phyloP scores from a whole-genome alignment of 1,140 invertebrate species.

The Plectrocnemia conspersa region DNA sequence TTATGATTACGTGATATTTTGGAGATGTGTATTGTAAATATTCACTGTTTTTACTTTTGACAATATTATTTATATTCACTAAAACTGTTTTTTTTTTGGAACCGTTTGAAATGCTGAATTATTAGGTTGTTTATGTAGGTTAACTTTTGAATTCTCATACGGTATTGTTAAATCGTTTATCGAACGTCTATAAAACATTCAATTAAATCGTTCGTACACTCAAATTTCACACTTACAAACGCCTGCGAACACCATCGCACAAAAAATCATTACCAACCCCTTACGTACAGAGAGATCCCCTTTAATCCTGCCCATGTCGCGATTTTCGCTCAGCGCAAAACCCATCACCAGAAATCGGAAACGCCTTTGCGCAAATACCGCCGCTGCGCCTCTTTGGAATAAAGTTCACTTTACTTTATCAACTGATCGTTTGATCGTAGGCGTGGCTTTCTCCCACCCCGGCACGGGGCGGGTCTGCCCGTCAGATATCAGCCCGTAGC shows the following conservation, averaged over 20 bases:
- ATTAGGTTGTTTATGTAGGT: too few species aligned
- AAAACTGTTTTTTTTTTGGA: too few species aligned
- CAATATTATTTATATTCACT: too few species aligned
- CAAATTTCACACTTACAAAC: too few species aligned
- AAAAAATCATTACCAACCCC: slow-evolving; percentile 35
- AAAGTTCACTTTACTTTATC: background rate
- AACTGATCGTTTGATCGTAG: slow-evolving; percentile 4
- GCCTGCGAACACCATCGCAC: slow-evolving; percentile 5
- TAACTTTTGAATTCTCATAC: too few species aligned
- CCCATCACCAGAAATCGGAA: slow-evolving; percentile 24
- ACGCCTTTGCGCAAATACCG: background rate
- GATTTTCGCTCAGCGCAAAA: slow-evolving; percentile 32
- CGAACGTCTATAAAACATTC: too few species aligned
- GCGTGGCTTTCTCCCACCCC: slow-evolving; percentile 19
- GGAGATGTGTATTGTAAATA: too few species aligned
- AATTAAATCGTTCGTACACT: too few species aligned
- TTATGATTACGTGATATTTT: too few species aligned
- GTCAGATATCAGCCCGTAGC: slow-evolving; percentile 21
- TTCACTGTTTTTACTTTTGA: too few species aligned
- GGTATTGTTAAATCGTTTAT: too few species aligned
- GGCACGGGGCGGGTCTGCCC: slow-evolving; percentile 17
- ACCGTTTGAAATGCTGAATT: too few species aligned
- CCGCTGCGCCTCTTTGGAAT: background rate
- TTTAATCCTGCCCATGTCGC: slow-evolving; percentile 31
- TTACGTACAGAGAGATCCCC: slow-evolving; percentile 23